phyloP scores from a whole-genome alignment of 1,140 invertebrate genomes.

The Drosophila grimshawi region DNA sequence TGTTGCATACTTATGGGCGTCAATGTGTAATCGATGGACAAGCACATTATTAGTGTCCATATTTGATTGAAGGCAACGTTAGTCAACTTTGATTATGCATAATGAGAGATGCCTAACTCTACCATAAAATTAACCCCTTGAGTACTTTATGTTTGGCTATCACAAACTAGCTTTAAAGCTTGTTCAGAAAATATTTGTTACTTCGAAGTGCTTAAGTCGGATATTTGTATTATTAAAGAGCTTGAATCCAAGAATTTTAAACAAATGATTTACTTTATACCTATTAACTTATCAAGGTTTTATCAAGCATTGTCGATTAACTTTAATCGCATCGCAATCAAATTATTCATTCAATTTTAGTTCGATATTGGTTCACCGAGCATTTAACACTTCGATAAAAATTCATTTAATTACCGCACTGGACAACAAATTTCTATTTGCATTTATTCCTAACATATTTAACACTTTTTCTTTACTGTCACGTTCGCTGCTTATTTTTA shows the following conservation, averaged over 20 bases:
- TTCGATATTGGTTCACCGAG: slow-evolving; percentile 11
- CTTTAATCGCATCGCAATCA: slow-evolving; percentile 12
- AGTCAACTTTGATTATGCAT: not conserved
- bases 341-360: slow-evolving; percentile 27
- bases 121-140: too few relatives aligned
- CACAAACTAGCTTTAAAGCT: too few relatives aligned
- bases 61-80: not conserved
- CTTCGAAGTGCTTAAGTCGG: too few relatives aligned
- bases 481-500: slow-evolving; percentile 76
- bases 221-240: not conserved
- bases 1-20: slow-evolving; percentile 21
- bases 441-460: slow-evolving; percentile 54
- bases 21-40: slow-evolving; percentile 15
- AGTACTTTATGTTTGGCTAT: too few relatives aligned
- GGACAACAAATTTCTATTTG: slow-evolving; percentile 65
- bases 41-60: not conserved
- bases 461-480: slow-evolving; percentile 66
- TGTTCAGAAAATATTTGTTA: too few relatives aligned
- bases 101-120: not conserved
- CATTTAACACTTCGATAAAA: slow-evolving; percentile 37
- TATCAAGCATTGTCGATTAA: not conserved
- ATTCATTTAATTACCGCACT: slow-evolving; percentile 61
- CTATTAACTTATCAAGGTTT: not conserved
- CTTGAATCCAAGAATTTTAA: not conserved
- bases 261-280: not conserved